Percentiles rank a stretch among this genome's conserved stretches.
phyloP scores from a whole-genome alignment of 1,140 invertebrate genomes.

The Drosophila kanapiae region DNA sequence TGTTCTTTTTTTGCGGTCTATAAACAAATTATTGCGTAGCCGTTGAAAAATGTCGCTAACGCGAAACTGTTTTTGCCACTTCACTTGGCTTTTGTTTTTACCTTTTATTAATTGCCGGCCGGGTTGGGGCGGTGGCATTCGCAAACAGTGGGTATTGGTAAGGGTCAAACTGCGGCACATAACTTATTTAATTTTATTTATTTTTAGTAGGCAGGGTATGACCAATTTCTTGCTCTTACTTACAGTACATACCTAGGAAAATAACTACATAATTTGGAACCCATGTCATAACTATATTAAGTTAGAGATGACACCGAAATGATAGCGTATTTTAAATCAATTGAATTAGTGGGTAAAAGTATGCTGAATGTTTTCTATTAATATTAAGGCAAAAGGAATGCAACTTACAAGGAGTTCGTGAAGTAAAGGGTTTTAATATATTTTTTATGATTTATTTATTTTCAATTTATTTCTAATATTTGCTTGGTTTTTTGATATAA shows the following conservation, averaged over 20 bases:
- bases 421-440: too few species aligned
- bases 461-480: too few species aligned
- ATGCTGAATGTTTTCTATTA: too few species aligned
- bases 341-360: too few species aligned
- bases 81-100: constrained; percentile 32
- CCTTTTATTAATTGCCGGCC: constrained; percentile 41
- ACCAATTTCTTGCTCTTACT: not conserved
- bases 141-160: constrained; percentile 7
- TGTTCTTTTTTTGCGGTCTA: constrained; percentile 29
- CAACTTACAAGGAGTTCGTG: too few species aligned
- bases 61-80: constrained; percentile 37
- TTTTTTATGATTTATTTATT: not conserved
- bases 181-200: not conserved
- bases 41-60: constrained; percentile 62
- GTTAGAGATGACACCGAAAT: too few species aligned
- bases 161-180: not conserved
- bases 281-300: too few species aligned
- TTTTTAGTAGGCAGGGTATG: not conserved
- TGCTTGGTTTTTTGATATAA: too few species aligned
- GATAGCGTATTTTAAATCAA: too few species aligned
- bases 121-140: not conserved
- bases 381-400: too few species aligned
- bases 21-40: constrained; percentile 74
- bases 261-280: too few species aligned
- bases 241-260: not conserved